Evolutionary conservation across 2,113 vertebrate species (phyloP).

Genomic region (Poecile atricapillus): DNA sequence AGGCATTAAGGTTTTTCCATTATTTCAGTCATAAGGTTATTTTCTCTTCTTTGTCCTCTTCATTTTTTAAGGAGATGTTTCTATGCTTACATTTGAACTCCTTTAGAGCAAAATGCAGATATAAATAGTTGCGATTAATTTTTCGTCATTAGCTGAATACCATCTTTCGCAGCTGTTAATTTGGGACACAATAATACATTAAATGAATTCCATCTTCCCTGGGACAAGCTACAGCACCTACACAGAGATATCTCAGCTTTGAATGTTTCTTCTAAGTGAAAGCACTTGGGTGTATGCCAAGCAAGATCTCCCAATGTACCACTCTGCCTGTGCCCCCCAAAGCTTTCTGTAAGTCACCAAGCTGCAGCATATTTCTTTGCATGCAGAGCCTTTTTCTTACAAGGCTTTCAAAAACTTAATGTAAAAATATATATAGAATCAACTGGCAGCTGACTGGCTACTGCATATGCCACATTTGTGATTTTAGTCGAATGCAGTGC

Average conservation of each 20-base stretch:
- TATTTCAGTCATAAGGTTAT: neutral
- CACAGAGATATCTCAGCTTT: neutral
- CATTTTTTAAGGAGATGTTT: neutral
- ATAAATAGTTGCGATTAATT: neutral
- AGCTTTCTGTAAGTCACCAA: conserved; percentile 19
- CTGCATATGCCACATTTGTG: neutral
- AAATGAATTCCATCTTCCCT: neutral
- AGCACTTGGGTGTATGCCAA: rapidly evolving
- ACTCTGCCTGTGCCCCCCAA: neutral
- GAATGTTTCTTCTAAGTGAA: neutral
- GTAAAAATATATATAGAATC: conserved; percentile 5
- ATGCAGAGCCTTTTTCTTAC: neutral
- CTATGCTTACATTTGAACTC: neutral
- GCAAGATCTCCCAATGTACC: neutral
- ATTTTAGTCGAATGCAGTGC: neutral
- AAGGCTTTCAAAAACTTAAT: conserved; percentile 21
- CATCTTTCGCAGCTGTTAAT: neutral
- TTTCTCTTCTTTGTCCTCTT: neutral
- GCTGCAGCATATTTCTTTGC: neutral
- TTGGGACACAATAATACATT: neutral
- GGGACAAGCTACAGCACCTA: neutral
- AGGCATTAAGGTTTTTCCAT: neutral
- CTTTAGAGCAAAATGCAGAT: neutral
- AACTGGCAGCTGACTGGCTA: conserved; percentile 42
- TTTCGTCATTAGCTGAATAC: neutral